These are phyloP conservation scores for Psittacula derbiana DNA, from an alignment of 2,797 vertebrate genomes.

Conservation along the genomic window DNA sequence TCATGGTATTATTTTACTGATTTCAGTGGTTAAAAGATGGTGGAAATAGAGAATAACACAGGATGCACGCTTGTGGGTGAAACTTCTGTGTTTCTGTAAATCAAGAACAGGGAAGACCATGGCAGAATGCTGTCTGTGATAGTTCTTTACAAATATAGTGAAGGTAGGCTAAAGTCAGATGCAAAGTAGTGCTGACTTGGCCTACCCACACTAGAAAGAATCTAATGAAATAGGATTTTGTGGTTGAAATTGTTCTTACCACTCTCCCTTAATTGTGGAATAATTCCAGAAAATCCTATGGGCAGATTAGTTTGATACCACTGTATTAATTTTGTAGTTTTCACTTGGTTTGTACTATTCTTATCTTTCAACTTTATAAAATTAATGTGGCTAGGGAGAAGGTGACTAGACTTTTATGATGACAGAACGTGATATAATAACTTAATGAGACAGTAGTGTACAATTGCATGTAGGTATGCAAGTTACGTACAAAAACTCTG, in stretches of 20 bases:
- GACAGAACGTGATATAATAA: not conserved
- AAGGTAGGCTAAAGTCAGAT: not conserved
- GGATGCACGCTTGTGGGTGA: not conserved
- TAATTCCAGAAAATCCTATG: not conserved
- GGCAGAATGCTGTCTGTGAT: not conserved
- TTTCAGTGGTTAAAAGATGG: not conserved
- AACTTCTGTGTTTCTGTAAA: not conserved
- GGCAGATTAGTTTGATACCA: not conserved
- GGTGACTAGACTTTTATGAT: not conserved
- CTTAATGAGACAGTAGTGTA: not conserved
- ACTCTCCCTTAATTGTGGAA: not conserved
- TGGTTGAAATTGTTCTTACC: not conserved
- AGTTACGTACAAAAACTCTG: not conserved
- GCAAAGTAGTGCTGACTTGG: not conserved
- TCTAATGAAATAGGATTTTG: not conserved
- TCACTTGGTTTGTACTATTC: not conserved
- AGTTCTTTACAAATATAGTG: not conserved
- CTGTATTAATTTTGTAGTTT: not conserved
- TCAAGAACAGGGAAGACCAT: not conserved
- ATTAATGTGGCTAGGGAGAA: not conserved
- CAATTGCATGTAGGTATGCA: not conserved
- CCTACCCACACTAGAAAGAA: not conserved
- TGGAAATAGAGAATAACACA: not conserved
- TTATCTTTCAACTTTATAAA: not conserved
- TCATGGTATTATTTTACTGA: not conserved